Evolutionary conservation across 2,797 vertebrate species (phyloP).

Genomic region (Falco peregrinus): DNA sequence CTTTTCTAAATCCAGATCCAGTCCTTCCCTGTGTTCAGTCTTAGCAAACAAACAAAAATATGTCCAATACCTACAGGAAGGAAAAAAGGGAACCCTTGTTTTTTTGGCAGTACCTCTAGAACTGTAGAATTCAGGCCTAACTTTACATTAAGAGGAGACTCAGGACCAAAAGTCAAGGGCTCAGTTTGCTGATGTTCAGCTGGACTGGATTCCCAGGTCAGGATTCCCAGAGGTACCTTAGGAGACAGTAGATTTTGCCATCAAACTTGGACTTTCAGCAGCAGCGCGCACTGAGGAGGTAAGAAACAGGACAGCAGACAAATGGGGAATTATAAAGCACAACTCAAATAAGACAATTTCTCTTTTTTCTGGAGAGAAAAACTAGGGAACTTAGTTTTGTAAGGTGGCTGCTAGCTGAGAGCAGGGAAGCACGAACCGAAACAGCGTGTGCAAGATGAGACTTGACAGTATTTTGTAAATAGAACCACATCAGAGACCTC

Average conservation of each 20-base stretch:
- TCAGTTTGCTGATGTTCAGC: rapidly evolving
- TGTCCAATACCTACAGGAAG: not conserved
- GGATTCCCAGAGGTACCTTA: not conserved
- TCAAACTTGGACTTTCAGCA: not conserved
- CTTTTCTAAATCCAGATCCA: not conserved
- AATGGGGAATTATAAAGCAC: not conserved
- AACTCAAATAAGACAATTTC: not conserved
- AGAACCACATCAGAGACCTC: not conserved
- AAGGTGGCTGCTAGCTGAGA: no score
- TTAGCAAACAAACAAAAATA: not conserved
- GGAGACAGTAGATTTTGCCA: not conserved
- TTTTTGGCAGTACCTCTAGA: not conserved
- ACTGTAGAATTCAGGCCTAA: rapidly evolving
- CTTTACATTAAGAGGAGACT: not conserved
- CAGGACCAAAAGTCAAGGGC: not conserved
- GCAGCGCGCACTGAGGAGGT: no score
- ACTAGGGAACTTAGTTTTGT: no score
- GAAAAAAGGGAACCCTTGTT: not conserved
- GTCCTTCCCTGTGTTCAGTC: not conserved
- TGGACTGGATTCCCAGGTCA: not conserved
- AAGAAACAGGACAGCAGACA: not conserved
- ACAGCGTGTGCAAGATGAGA: no score
- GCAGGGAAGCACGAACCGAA: not conserved
- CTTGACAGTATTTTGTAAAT: not conserved
- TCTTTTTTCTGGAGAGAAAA: not conserved